These are phyloP conservation scores for Nibea coibor DNA, from an alignment of 2,113 vertebrate genomes.

Conservation along the genomic window DNA sequence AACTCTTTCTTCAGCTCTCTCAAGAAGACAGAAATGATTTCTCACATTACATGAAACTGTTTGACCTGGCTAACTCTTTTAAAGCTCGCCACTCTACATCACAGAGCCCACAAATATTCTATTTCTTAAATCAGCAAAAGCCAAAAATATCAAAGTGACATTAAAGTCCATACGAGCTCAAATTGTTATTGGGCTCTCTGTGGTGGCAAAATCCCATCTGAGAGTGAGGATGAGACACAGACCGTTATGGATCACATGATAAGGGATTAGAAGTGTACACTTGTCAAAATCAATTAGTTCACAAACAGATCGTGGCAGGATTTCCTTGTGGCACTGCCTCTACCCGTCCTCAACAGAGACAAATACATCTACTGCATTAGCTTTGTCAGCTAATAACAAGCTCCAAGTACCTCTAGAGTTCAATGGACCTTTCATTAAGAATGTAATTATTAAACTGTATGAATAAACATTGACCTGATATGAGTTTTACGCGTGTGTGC, in stretches of 20 bases:
- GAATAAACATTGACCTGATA: neutral
- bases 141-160: slow-evolving; percentile 11
- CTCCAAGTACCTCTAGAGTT: neutral
- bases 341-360: neutral
- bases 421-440: neutral
- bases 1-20: neutral
- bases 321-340: slow-evolving; percentile 64
- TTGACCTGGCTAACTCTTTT: neutral
- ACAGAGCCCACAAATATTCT: neutral
- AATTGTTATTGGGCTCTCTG: slow-evolving; percentile 40
- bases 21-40: neutral
- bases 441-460: neutral
- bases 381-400: neutral
- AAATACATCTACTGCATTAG: neutral
- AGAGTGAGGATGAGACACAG: slow-evolving; percentile 52
- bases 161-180: slow-evolving; percentile 17
- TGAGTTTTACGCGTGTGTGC: neutral
- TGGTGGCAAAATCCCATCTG: slow-evolving; percentile 56
- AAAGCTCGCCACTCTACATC: neutral
- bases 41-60: slow-evolving; percentile 42
- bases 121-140: slow-evolving; percentile 16
- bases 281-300: slow-evolving; percentile 80
- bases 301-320: slow-evolving; percentile 83
- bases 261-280: slow-evolving; percentile 76
- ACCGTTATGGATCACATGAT: slow-evolving; percentile 67